These are phyloP conservation scores for Zootermopsis nevadensis DNA, from an alignment of 2,888 invertebrate genomes.

Conservation along the genomic window DNA sequence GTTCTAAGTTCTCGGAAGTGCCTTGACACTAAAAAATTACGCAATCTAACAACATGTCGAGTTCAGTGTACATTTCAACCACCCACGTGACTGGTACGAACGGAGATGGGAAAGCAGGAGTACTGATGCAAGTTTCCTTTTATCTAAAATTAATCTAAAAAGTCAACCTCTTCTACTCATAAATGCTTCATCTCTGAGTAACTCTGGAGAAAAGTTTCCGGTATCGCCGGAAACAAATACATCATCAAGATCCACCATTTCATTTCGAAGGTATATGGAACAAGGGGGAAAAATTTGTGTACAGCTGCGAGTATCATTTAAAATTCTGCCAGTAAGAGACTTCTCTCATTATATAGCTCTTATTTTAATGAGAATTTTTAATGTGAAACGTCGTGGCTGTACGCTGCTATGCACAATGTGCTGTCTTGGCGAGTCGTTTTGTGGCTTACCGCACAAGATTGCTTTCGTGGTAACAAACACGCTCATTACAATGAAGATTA, in stretches of 20 bases:
- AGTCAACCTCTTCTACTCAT: neutral
- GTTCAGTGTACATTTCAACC: neutral
- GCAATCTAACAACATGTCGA: neutral
- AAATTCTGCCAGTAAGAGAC: neutral
- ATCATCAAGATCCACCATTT: neutral
- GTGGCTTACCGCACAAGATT: no score
- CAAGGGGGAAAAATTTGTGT: neutral
- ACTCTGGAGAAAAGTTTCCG: neutral
- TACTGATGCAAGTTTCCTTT: neutral
- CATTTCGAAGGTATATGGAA: neutral
- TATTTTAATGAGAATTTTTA: slow-evolving; percentile 7
- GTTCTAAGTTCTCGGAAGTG: no score
- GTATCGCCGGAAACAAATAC: neutral
- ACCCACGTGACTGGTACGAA: neutral
- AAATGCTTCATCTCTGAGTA: neutral
- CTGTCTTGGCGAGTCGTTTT: no score
- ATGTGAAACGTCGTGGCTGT: neutral
- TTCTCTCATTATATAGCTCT: neutral
- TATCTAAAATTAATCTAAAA: slow-evolving; percentile 15
- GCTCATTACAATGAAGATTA: no score
- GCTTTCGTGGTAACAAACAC: no score
- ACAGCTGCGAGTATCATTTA: neutral
- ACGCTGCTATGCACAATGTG: no score
- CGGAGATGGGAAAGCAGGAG: no score
- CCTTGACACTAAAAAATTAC: neutral